Percentiles rank a stretch among this genome's conserved stretches.
Conservation (phyloP, 2,113 vertebrate species). For the Anas platyrhynchos region DNA sequence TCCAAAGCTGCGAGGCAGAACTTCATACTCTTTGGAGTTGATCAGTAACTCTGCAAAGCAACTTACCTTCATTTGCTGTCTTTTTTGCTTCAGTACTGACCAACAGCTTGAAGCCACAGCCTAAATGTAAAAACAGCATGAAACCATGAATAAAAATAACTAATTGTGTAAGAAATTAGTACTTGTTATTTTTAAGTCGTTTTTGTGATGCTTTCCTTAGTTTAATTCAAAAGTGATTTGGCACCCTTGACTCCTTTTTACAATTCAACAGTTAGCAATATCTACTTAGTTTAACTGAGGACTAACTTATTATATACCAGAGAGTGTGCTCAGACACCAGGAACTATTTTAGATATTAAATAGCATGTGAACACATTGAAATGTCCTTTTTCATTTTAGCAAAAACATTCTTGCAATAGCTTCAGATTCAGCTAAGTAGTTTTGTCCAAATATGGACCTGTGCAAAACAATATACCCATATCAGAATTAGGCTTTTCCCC, state of each 20-base stretch:
- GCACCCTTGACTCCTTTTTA: neutral
- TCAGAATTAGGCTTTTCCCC: neutral
- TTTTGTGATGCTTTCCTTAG: neutral
- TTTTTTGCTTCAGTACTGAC: conserved; percentile 96
- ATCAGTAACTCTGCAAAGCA: neutral
- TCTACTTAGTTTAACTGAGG: neutral
- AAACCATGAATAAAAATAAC: neutral
- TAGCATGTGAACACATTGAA: conserved; percentile 50
- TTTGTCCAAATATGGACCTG: conserved; percentile 75
- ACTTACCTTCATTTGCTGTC: conserved; percentile 91
- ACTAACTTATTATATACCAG: neutral
- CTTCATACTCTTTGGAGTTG: neutral
- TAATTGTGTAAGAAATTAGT: neutral
- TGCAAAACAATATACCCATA: conserved; percentile 31
- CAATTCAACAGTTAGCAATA: neutral
- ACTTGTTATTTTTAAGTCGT: neutral
- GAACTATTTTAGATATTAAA: conserved; percentile 57
- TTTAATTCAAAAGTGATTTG: neutral
- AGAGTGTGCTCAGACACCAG: neutral
- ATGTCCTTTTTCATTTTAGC: conserved; percentile 20
- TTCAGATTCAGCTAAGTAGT: conserved; percentile 49
- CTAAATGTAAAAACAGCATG: conserved; percentile 56
- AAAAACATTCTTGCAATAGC: conserved; percentile 72
- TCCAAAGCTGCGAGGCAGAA: neutral
- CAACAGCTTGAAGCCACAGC: conserved; percentile 97